Conservation (phyloP, 2,113 vertebrate genomes). For the Vireo altiloquus region DNA sequence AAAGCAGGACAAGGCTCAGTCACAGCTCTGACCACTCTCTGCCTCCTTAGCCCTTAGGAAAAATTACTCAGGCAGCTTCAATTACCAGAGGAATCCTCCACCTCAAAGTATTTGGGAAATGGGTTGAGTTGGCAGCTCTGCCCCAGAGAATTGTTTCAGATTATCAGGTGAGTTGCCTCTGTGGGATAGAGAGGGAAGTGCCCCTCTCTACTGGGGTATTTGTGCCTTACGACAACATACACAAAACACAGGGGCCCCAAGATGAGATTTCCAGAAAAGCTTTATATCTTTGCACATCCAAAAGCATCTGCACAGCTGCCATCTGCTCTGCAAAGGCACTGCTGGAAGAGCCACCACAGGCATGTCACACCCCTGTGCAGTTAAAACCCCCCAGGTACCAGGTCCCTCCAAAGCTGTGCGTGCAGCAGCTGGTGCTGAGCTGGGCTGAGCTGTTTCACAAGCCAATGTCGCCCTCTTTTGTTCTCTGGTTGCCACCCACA, state of each 20-base stretch:
- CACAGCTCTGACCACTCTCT: neutral
- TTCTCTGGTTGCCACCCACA: neutral
- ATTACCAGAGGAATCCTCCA: slow-evolving; percentile 42
- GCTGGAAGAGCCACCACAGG: neutral
- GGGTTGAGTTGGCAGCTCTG: slow-evolving; percentile 52
- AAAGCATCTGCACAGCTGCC: neutral
- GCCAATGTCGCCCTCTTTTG: neutral
- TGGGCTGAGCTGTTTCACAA: neutral
- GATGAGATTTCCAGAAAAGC: neutral
- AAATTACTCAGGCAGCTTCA: neutral
- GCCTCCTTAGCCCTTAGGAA: slow-evolving; percentile 20
- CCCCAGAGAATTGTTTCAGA: neutral
- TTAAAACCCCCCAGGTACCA: neutral
- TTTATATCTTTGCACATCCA: neutral
- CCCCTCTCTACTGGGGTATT: neutral
- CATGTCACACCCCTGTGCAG: neutral
- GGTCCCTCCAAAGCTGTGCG: rapidly evolving
- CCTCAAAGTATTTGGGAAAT: slow-evolving; percentile 60
- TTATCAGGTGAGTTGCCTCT: slow-evolving; percentile 47
- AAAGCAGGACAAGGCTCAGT: neutral
- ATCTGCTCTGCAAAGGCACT: neutral
- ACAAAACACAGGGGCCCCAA: neutral
- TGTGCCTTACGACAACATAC: neutral
- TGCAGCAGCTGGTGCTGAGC: neutral
- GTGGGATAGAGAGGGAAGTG: neutral